Base-by-base conservation (phyloP, 1,140 invertebrate genomes). In the Ptiloglossa arizonensis region DNA sequence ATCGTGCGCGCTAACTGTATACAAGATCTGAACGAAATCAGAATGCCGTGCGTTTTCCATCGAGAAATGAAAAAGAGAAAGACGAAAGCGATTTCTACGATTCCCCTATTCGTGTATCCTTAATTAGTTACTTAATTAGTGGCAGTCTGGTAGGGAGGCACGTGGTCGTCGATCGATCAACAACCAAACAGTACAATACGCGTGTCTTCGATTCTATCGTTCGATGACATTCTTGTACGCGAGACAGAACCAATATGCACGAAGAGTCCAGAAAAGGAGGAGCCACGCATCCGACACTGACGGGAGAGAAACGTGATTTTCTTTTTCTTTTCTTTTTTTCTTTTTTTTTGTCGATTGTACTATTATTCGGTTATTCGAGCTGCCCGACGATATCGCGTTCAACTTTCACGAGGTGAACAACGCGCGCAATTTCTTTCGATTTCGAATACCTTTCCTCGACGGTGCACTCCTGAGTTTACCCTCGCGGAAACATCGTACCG, bases 101-200 rank as follows among this genome's bases (percentile, higher is more conserved):
- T 52, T 63, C 38, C 72, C 19, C 38, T 46, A 46, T 32, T 66
- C 24, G 59, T 71, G 66, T 82, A 66, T 50, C 38, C 41, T 48
- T 52, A 44, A 41, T 62, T 38, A 38, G 35, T 71, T 69, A 32
- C 19, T 71, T 57, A 78, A 71, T 87, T 85, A 87, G 79, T 89
- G 87, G 87, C 87, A 89, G 88, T 89, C 80, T 86, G 81, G 32
- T 79, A 60, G 77, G 74, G 76, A 85, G 81, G 74, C 87, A 86
- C 80, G 69, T 79, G 79, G 64, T 80, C 63, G 48, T 81, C 79
- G 84, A 69, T 72, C 62, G 22, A 22, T 81, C 76, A 76, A 79
- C 52, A 41, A 46, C 27, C 29, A 32, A 9, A 75, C 44, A 22
- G 32, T 32, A 48, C 13, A 22, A 22, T 67, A 1, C 5, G 4